Evolutionary conservation across 2,888 invertebrate species (phyloP).

Genomic region (Sinodicranocentrus sp.): DNA sequence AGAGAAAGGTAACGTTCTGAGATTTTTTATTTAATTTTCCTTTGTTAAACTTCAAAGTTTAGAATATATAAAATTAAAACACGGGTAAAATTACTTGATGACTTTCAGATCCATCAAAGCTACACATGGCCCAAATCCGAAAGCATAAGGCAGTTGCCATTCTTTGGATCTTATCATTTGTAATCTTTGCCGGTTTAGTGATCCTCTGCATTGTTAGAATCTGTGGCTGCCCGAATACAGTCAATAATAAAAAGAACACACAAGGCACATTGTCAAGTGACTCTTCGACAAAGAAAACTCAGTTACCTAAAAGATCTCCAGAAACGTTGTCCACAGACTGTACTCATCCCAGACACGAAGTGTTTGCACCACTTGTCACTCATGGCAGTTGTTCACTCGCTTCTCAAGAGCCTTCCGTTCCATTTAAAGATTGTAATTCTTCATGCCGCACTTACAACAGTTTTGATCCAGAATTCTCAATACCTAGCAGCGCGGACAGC

Average conservation of each 20-base stretch:
- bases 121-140: conserved; percentile 48
- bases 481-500: conserved; percentile 34
- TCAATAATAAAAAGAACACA: conserved; percentile 22
- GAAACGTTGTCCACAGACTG: conserved; percentile 73
- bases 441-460: conserved; percentile 46
- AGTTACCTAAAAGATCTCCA: conserved; percentile 72
- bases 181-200: conserved; percentile 71
- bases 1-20: conserved; percentile 49
- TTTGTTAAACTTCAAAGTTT: no score
- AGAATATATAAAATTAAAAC: no score
- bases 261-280: conserved; percentile 14
- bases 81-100: no score
- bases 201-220: conserved; percentile 66
- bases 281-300: conserved; percentile 51
- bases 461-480: conserved; percentile 51
- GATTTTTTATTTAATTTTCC: no score
- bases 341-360: conserved; percentile 66
- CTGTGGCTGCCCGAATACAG: conserved; percentile 69
- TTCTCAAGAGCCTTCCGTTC: conserved; percentile 39
- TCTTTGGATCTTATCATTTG: conserved; percentile 73
- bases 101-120: conserved; percentile 57
- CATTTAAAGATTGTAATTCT: conserved; percentile 41
- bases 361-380: conserved; percentile 52
- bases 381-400: conserved; percentile 49
- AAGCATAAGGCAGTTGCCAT: conserved; percentile 49